Evolutionary conservation across 2,888 invertebrate genomes (phyloP), one percentile per base, ranked within the genome.

Genomic region (Hirtodrosophila histrioides): DNA sequence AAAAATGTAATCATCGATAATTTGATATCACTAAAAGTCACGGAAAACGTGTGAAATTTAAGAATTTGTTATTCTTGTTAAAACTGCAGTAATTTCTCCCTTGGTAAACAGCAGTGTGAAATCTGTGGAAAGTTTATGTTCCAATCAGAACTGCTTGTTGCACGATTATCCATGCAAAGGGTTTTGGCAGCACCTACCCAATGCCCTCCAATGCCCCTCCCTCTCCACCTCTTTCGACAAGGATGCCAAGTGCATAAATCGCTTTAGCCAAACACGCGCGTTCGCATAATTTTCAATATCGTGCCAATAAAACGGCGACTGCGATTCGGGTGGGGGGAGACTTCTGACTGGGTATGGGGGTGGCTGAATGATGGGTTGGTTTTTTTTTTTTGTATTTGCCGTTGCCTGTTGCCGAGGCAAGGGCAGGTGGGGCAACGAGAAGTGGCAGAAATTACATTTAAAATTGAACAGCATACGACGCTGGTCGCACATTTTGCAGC

Each of bases 281-380:
- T 70, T 82, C 78, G 86, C 82, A 86, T 82, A 86, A 82, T 82
- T 82, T 82, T 82, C 86, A 82, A 82, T 82, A 80, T 86, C 78
- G 68, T 60, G 83, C 80, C 86, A 86, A 86, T 86, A 86, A 86
- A 36, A 60, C 49, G 45, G 43, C 17, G 55, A 62, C 45, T 57
- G 63, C 49, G 29, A 43, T 17, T 36, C 39, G 2, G 9, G 4
- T n/a, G 23, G 43, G 2, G 9, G 4, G 11, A 17, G n/a, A n/a
- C n/a, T n/a, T 8, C 35, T 11, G 9, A 31, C 5, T 12, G 33
- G 6, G 23, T 9, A 17, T n/a, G 8, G 36, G 46, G 8, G 54
- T 17, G 17, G 17, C 17, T 17, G 17, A 17, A 17, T 17, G 17
- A 12, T 33, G 33, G 37, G 9, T n/a, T 9, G 48, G n/a, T 2